Evolutionary conservation across 2,888 invertebrate species (phyloP), one percentile per base, ranked within the genome.

Genomic region (Acleris literana): DNA sequence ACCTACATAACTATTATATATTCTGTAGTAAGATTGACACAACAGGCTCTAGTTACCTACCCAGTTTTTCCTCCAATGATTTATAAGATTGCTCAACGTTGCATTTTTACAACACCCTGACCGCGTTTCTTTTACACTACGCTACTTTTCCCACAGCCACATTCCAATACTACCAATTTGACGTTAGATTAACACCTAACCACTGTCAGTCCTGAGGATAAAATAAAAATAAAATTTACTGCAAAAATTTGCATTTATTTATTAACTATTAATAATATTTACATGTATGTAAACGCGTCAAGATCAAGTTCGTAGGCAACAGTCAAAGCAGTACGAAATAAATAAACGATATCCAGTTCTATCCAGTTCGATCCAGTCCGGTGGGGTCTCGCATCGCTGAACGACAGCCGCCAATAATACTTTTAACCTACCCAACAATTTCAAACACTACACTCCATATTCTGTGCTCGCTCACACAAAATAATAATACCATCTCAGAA

Each of bases 241-340:
- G 88, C 88, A 90, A 85, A 82, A 85, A 81, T 79, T n/a, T 87
- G 87, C 87, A 84, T 91, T 92, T 91, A 90, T 88, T 90, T 83
- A 79, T 79, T 76, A 78, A 80, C 81, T 82, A 78, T 76, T 85
- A 76, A 85, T 81, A 83, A 86, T 90, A 91, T 90, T 91, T 92
- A 92, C 90, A 90, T 85, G 85, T 87, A 87, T 85, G 85, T 85
- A 87, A 84, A 87, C 86, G 90, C 91, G 87, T 88, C 86, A 90
- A 89, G 86, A 90, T 90, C 90, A 86, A 82, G 85, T 92, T 91
- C 90, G 88, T 81, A 84, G 85, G 90, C 91, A 92, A 92, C 91
- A 90, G 89, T 92, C 92, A 87, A 88, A 87, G 88, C 83, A 86
- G 83, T 87, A 85, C 79, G 72, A 83, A 85, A 85, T 87, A 87